Conservation (phyloP, 2,113 vertebrate species). For the Dolichallabes microphthalmus region DNA sequence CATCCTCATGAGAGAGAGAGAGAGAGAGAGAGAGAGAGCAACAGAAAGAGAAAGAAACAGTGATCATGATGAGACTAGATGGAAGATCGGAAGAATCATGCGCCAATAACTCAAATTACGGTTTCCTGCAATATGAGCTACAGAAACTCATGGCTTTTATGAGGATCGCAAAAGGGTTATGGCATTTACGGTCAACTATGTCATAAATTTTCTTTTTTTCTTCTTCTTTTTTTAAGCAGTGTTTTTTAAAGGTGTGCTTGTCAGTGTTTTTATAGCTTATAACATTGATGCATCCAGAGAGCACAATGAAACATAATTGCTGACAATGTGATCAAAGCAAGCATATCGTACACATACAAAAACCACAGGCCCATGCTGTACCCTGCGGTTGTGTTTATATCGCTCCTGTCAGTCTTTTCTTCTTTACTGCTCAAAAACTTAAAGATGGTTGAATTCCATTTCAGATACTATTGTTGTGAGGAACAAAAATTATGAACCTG, state of each 20-base stretch:
- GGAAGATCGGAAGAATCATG: conserved; percentile 22
- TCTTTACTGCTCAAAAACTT: background rate
- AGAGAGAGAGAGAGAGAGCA: conserved; percentile 9
- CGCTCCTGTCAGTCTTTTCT: background rate
- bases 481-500: background rate
- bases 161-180: background rate
- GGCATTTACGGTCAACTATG: background rate
- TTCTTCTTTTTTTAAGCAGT: background rate
- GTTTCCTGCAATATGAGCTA: conserved; percentile 8
- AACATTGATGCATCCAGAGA: background rate
- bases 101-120: conserved; percentile 37
- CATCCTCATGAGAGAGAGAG: conserved; percentile 30
- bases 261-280: background rate
- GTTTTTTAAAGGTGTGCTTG: background rate
- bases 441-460: background rate
- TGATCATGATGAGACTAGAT: conserved; percentile 28
- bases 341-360: background rate
- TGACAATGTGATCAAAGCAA: conserved; percentile 18
- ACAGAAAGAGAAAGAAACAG: conserved; percentile 12
- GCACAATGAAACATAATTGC: background rate
- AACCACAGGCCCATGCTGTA: background rate
- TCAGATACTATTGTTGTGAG: background rate
- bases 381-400: background rate
- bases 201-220: background rate
- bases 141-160: background rate